Base-by-base conservation (phyloP, 1,140 invertebrate species). In the Anadara kagoshimensis region DNA sequence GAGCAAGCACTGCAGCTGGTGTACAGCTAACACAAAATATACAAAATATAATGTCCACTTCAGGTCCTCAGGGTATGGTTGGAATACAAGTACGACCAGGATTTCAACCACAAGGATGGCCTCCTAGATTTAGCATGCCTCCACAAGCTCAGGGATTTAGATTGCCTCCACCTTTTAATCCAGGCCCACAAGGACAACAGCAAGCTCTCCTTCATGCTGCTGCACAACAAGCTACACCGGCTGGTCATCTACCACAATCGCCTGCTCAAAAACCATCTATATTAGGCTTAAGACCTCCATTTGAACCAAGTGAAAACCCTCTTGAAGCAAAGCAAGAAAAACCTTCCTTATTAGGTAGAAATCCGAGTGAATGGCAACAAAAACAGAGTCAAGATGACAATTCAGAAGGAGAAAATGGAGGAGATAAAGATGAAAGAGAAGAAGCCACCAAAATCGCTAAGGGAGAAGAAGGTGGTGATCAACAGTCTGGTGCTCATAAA, bases 11-110 rank as follows among this genome's bases (percentile, higher is more conserved):
- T 49, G 61, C 61, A 47, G 20, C 61, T 20, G 61, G 61, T 49
- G 10, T 63, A 47, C 44, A 47, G 11, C 43, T 63, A 1, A 18
- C 20, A 16, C 61, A 63, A 22, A 47, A 47, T 12, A 47, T 63
- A 14, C 58, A 61, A n/a, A 61, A 61, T 61, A 44, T 61, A 24
- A 63, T 63, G 61, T 43, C 44, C 24, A 63, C 43, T 47, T 24
- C 61, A 26, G 44, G 43, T 26, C 20, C 44, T 26, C 29, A 36
- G 29, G 43, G 29, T 20, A 63, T 45, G 7, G 26, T 63, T 11
- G 61, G 12, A 26, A 26, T 22, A 12, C 61, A 47, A 49, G 43
- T 24, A 36, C 61, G 61, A 24, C 61, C n/a, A 26, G 61, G 61
- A 24, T 49, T 63, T 26, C 61, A 63, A 49, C 61, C 61, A 26